Percentiles rank a stretch among this genome's conserved stretches.
Conservation (phyloP, 2,888 invertebrate species). For the Ophion ellenae region DNA sequence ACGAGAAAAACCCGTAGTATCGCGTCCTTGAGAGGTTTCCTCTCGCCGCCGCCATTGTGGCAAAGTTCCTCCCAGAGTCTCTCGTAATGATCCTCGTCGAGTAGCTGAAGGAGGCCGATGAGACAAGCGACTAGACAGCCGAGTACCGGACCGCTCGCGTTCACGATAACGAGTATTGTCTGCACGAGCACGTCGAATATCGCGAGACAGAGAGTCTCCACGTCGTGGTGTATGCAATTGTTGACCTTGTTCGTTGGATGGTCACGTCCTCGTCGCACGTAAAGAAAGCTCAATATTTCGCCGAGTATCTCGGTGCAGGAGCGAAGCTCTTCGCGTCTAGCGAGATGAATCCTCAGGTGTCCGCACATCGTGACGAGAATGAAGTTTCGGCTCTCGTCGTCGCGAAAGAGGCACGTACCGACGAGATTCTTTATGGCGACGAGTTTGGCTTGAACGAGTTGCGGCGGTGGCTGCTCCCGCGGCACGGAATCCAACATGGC, state of each 20-base stretch:
- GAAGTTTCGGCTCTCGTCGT: slow-evolving; percentile 93
- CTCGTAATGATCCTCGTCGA: slow-evolving; percentile 95
- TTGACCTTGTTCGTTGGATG: slow-evolving; percentile 85
- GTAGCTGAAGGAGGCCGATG: slow-evolving; percentile 92
- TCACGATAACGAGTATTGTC: slow-evolving; percentile 92
- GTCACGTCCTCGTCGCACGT: slow-evolving; percentile 85
- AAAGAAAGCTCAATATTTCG: slow-evolving; percentile 90
- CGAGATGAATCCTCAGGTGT: slow-evolving; percentile 93
- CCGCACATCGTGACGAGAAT: slow-evolving; percentile 93
- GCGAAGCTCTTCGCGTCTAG: slow-evolving; percentile 91
- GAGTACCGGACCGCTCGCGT: slow-evolving; percentile 89
- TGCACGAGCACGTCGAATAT: slow-evolving; percentile 94
- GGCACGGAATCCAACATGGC: slow-evolving; percentile 92
- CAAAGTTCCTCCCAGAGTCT: slow-evolving; percentile 93
- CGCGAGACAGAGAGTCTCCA: slow-evolving; percentile 92
- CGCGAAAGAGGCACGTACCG: slow-evolving; percentile 89
- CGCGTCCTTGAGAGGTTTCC: slow-evolving; percentile 94
- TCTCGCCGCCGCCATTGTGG: slow-evolving; percentile 85
- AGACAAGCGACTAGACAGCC: slow-evolving; percentile 94
- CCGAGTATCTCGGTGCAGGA: slow-evolving; percentile 94
- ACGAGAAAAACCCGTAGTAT: slow-evolving; percentile 92
- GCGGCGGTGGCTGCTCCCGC: slow-evolving; percentile 88
- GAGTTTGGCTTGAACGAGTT: slow-evolving; percentile 92
- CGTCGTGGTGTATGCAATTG: slow-evolving; percentile 90
- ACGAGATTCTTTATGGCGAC: slow-evolving; percentile 93